Percentiles rank a stretch among this genome's conserved stretches.
Evolutionary conservation across 2,797 vertebrate genomes (phyloP).

Genomic region (Urosaurus nigricauda): DNA sequence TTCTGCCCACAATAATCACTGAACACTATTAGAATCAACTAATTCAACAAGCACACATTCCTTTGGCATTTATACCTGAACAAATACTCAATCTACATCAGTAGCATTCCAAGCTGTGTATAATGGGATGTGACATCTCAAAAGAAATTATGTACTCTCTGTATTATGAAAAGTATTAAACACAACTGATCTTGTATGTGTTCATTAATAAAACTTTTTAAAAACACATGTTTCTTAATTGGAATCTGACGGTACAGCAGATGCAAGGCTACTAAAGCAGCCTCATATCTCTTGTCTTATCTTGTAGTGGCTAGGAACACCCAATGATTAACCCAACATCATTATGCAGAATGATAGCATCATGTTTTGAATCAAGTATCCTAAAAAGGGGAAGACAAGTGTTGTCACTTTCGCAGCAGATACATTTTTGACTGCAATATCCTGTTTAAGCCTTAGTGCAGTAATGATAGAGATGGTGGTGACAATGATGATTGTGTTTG

Average conservation of each 20-base stretch:
- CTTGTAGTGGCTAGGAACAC: not conserved
- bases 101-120: not conserved
- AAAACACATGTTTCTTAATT: not conserved
- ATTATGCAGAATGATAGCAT: not conserved
- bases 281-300: too few relatives aligned
- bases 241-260: not conserved
- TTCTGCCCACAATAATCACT: not conserved
- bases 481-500: not conserved
- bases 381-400: not conserved
- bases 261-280: not conserved
- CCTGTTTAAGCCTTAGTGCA: not conserved
- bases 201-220: slow-evolving; percentile 40
- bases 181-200: slow-evolving; percentile 66
- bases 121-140: slow-evolving; percentile 18
- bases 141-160: slow-evolving; percentile 10
- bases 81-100: slow-evolving; percentile 6
- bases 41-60: not conserved
- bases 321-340: not conserved
- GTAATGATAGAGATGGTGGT: too few relatives aligned
- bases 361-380: not conserved
- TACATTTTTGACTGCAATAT: not conserved
- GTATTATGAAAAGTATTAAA: slow-evolving; percentile 51
- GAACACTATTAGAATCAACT: not conserved
- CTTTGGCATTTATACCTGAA: not conserved
- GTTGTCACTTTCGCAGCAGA: not conserved